Evolutionary conservation across 1,140 invertebrate species (phyloP), one percentile per base, ranked within the genome.

Genomic region (Eciton burchellii): DNA sequence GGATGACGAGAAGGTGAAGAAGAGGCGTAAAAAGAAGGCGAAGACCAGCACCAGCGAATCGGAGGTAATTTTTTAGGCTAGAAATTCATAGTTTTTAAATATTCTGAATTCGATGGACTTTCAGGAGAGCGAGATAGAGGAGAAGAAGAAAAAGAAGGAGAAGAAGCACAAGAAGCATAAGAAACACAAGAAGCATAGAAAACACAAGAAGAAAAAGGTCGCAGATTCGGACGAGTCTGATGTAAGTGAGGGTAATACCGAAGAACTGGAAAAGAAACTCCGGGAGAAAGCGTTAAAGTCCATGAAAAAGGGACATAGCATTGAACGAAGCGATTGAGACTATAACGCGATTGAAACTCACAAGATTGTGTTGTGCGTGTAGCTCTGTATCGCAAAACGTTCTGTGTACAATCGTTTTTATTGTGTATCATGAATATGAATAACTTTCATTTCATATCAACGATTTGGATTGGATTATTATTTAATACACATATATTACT

Each of bases 181-280:
- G 91, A 96, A 96, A 89, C 95, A 96, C 84, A 96, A 96, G 93
- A 96, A 96, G 85, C 95, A 96, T 73, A 94, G 95, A 76, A 96
- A 96, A 89, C 95, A 95, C 85, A 96, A 96, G 88, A 96, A 96
- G 91, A 95, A 95, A 90, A 96, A 96, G 86, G 90, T 91, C 24
- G 95, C 94, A 9, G 95, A 95, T 56, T 95, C 94, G 47, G 95
- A 95, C 24, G 95, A 95, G 81, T 95, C 95, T 21, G 95, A 95
- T 74, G 95, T 94, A 81, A 95, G 94, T 89, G 95, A 96, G 82
- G 94, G 94, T 26, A 95, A 96, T 57, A 96, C 95, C 21, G 97
- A 98, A 89, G 97, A 98, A 94, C 94, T 97, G 72, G 97, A 98
- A 91, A 97, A 97, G 90, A 97, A 97, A 93, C 94, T 98, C 83